Base-by-base conservation (phyloP, 2,113 vertebrate species). In the Argyrosomus japonicus region DNA sequence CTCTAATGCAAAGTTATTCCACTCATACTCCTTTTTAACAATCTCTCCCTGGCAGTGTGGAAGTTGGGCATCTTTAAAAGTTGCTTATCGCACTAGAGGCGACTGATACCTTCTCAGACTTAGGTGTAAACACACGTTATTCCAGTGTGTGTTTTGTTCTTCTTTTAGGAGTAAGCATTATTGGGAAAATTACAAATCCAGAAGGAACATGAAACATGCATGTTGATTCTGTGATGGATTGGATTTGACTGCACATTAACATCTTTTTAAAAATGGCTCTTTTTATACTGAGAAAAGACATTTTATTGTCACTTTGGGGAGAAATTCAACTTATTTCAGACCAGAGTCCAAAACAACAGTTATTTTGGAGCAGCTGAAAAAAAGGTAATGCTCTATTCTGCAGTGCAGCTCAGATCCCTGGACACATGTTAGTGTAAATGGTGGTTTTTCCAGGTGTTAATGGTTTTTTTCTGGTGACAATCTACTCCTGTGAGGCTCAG, bases 1-100 rank as follows among this genome's bases (percentile, higher is more conserved):
- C 62, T 60, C 77, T 58, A 77, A 88, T 77, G 80, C 72, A 89
- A 75, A 89, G 25, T 81, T 77, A 79, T 87, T 77, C 69, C 48
- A 11, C n/a, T 72, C 70, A 72, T 84, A 81, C 76, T 71, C 77
- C 72, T 63, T 56, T 77, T 79, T 80, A 82, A 87, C 79, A 74
- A 36, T 48, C 58, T 82, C 72, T 77, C 56, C 50, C 21, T 51
- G 76, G 76, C 63, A 62, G 10, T 13, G 51, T 56, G 77, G 2
- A 50, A 83, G 75, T 69, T 64, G 64, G 50, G 79, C 62, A 77
- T 84, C 57, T 82, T 84, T 79, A 71, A 75, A 79, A 76, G 76
- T 67, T 82, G 71, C 64, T 47, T 64, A 77, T 77, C 21, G 1
- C 36, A 74, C 77, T 23, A n/a, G 43, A 47, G 29, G 68, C 50